Conservation (phyloP, 2,888 invertebrate species). For the Alviniconcha strummeri region DNA sequence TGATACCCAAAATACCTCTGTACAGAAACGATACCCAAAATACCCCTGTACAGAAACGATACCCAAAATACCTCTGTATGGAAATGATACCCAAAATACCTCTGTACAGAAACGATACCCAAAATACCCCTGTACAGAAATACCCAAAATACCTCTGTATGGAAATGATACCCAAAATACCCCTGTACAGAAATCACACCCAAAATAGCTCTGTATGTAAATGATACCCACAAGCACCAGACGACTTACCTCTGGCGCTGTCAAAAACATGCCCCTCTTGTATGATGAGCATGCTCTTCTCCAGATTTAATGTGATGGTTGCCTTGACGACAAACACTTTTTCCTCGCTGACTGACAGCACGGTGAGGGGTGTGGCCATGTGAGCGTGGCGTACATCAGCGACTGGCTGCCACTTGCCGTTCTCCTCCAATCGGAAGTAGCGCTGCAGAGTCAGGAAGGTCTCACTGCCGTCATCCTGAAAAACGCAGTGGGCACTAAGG, state of each 20-base stretch:
- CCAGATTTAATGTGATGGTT: background rate
- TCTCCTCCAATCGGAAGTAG: constrained; percentile 8
- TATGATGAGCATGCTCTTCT: constrained; percentile 15
- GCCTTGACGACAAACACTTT: constrained; percentile 27
- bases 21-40: too few species aligned
- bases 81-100: too few species aligned
- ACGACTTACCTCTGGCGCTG: background rate
- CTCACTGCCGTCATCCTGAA: background rate
- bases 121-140: background rate
- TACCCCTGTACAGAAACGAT: too few species aligned
- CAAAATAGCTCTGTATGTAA: too few species aligned
- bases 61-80: too few species aligned
- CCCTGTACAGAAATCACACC: too few species aligned
- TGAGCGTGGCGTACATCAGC: background rate
- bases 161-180: background rate
- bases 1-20: too few species aligned
- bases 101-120: too few species aligned
- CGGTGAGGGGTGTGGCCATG: background rate
- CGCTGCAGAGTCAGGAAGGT: background rate
- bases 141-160: background rate
- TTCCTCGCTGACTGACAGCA: background rate
- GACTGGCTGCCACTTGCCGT: background rate
- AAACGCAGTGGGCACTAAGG: too few species aligned
- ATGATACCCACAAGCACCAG: too few species aligned
- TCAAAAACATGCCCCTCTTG: constrained; percentile 18